These are phyloP conservation scores for Protonemura montana DNA, from an alignment of 2,888 invertebrate species.

Conservation along the genomic window DNA sequence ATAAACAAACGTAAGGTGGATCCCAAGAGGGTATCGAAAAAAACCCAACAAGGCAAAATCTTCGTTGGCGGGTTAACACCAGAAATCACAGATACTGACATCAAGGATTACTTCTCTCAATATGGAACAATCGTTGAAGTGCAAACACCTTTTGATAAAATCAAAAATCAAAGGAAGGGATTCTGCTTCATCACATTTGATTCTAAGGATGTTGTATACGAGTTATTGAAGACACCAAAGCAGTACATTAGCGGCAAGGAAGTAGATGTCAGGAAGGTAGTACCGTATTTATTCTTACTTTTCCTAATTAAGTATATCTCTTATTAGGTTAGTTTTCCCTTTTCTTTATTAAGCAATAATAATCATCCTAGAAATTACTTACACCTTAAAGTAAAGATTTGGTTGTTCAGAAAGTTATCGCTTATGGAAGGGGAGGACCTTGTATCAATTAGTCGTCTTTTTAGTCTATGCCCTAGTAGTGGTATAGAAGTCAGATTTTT, in stretches of 20 bases:
- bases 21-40: slow-evolving; percentile 70
- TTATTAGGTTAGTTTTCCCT: not conserved
- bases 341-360: not conserved
- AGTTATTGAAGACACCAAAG: slow-evolving; percentile 65
- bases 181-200: slow-evolving; percentile 75
- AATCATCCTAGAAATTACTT: not conserved
- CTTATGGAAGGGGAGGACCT: too few species aligned
- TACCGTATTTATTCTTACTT: not conserved
- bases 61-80: slow-evolving; percentile 72
- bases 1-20: slow-evolving; percentile 71
- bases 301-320: not conserved
- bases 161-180: slow-evolving; percentile 68
- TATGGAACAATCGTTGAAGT: slow-evolving; percentile 69
- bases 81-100: slow-evolving; percentile 67
- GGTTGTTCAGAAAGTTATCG: too few species aligned
- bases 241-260: slow-evolving; percentile 68
- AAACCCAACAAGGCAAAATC: slow-evolving; percentile 68
- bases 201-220: slow-evolving; percentile 67
- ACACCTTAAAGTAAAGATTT: too few species aligned
- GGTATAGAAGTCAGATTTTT: too few species aligned
- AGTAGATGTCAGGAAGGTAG: slow-evolving; percentile 63
- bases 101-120: slow-evolving; percentile 67
- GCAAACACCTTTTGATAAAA: slow-evolving; percentile 72
- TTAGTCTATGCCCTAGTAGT: too few species aligned
- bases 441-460: too few species aligned